Conservation (phyloP, 2,888 invertebrate genomes). For the Lacanobia wlatinum region DNA sequence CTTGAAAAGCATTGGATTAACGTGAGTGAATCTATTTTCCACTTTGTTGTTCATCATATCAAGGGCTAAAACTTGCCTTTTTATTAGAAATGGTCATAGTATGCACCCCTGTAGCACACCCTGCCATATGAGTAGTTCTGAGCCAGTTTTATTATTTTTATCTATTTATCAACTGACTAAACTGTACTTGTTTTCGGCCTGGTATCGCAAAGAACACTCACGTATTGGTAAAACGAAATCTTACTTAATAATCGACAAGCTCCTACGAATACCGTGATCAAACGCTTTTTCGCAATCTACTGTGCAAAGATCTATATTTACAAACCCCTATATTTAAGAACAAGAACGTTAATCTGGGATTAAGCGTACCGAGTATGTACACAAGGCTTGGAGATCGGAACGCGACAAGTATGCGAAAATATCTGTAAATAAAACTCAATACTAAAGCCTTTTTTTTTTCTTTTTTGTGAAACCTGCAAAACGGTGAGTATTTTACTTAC, state of each 20-base stretch:
- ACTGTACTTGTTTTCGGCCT: no score
- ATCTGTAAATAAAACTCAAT: conserved; percentile 1
- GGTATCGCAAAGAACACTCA: no score
- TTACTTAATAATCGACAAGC: not conserved
- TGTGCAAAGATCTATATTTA: conserved; percentile 25
- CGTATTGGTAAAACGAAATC: no score
- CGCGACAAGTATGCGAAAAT: conserved; percentile 7
- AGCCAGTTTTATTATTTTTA: no score
- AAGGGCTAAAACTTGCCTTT: no score
- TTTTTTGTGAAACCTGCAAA: not conserved
- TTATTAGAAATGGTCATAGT: no score
- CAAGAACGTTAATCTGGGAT: conserved; percentile 21
- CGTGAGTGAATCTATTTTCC: no score
- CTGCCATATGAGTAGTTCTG: no score
- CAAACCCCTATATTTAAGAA: conserved; percentile 19
- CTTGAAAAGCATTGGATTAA: no score
- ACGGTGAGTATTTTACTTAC: not conserved
- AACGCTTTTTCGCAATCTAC: conserved; percentile 26
- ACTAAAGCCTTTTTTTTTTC: not conserved
- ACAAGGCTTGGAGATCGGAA: not conserved
- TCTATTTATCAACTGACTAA: no score
- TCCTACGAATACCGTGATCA: conserved; percentile 11
- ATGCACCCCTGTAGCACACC: no score
- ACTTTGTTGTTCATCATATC: no score
- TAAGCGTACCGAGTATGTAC: not conserved